phyloP scores from a whole-genome alignment of 2,797 vertebrate species.

The Sebastes minor region DNA sequence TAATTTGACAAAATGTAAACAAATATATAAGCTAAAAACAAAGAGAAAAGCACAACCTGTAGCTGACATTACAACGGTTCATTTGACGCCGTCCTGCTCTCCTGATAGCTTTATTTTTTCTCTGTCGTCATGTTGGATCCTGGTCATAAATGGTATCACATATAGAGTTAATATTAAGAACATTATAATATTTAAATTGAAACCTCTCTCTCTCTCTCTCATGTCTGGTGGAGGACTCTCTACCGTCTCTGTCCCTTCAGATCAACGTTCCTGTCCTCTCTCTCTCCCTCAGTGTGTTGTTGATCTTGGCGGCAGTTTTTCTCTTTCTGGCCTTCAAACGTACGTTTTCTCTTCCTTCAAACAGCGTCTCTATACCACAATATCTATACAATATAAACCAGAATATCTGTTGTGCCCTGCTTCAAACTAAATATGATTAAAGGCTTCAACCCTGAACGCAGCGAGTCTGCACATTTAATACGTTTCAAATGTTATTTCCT shows the following conservation, averaged over 20 bases:
- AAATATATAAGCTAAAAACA: too few relatives aligned
- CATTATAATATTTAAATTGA: too few relatives aligned
- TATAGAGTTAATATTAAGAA: not conserved
- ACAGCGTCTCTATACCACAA: not conserved
- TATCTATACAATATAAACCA: not conserved
- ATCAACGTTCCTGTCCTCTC: conserved; percentile 79
- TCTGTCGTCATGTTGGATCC: not conserved
- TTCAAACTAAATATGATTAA: not conserved
- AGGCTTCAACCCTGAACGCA: too few relatives aligned
- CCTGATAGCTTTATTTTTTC: not conserved
- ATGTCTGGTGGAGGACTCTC: conserved; percentile 73
- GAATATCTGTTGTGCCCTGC: not conserved
- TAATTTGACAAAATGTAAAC: too few relatives aligned
- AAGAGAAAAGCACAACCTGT: too few relatives aligned
- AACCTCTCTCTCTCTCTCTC: conserved; percentile 3
- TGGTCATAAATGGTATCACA: not conserved
- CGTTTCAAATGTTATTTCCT: not conserved
- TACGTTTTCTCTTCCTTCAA: conserved; percentile 42
- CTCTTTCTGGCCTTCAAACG: conserved; percentile 76
- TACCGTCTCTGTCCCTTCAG: conserved; percentile 74
- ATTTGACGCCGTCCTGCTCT: not conserved
- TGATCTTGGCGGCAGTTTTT: conserved; percentile 61
- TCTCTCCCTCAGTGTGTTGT: conserved; percentile 71
- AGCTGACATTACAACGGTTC: too few relatives aligned
- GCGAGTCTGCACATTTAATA: too few relatives aligned